Conservation (phyloP, 2,888 invertebrate species). For the Temnothorax ravouxi region DNA sequence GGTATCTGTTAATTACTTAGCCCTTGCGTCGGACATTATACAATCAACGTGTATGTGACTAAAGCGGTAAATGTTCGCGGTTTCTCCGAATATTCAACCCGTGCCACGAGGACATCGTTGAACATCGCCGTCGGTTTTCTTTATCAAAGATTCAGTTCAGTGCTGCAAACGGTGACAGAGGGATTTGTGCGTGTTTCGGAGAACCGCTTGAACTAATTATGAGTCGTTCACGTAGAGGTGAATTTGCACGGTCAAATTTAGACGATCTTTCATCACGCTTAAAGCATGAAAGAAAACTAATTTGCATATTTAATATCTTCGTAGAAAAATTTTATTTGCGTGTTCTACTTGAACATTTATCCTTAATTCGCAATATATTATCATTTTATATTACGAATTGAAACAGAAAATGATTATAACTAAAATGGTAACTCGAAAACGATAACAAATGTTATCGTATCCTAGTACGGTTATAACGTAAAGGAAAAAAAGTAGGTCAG, state of each 20-base stretch:
- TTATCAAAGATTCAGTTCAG: constrained; percentile 68
- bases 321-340: not conserved
- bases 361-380: not conserved
- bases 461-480: not conserved
- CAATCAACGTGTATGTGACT: constrained; percentile 39
- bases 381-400: not conserved
- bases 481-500: constrained; percentile 4
- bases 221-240: not conserved
- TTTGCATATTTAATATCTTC: not conserved
- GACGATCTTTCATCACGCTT: not conserved
- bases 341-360: not conserved
- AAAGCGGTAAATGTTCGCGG: constrained; percentile 48
- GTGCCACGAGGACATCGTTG: constrained; percentile 41
- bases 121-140: constrained; percentile 40
- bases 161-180: not conserved
- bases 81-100: constrained; percentile 37
- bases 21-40: constrained; percentile 18
- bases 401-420: not conserved
- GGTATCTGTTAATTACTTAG: constrained; percentile 47
- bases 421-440: not conserved
- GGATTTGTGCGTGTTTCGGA: constrained; percentile 21
- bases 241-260: constrained; percentile 1
- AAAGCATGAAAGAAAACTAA: not conserved
- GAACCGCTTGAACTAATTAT: constrained; percentile 21
- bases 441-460: not conserved